Evolutionary conservation across 2,888 invertebrate species (phyloP), one percentile per base, ranked within the genome.

Genomic region (Neoitamus cyanurus): DNA sequence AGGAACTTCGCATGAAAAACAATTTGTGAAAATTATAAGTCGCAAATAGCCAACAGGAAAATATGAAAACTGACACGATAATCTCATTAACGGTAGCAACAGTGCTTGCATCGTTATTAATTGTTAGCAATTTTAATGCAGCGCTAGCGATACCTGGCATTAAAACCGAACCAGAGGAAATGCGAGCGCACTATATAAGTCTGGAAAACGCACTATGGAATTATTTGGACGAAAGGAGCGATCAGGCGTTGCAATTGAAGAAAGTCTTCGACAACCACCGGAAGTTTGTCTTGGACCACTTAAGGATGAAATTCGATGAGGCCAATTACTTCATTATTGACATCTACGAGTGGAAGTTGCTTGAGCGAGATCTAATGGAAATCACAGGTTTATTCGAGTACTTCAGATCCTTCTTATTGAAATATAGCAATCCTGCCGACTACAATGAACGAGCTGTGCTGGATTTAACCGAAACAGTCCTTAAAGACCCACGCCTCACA

Each of bases 341-440:
- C 83, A 90, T 90, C 48, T 95, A 95, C 93, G 90, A 94, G 86
- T 96, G 96, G 94, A 92, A 92, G 42, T 92, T 93, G 83, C 92
- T 94, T 1, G 92, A 93, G 85, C 92, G 93, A 37, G 94, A 95
- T 88, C 89, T 95, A 87, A 91, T 93, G 72, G 91, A 93, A 20
- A 92, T 96, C 36, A 93, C 94, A 86, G 93, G 93, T 0, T 90
- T 95, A 83, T 96, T 96, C 89, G 93, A 93, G 86, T 93, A 93
- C 72, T 96, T 95, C 89, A 91, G 94, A 84, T 92, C 93, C 87
- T 94, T 94, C 89, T 87, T 36, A 85, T 68, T 84, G 15, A 83
- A 85, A 72, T 85, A 86, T 75, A 25, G 91, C 91, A 72, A 89
- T 89, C 37, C 91, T 88, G 46, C 11, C 7, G 87, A 92, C 91